Percentiles rank a stretch among this genome's conserved stretches.
Evolutionary conservation across 2,888 invertebrate species (phyloP).

Genomic region (Dione vanillae): DNA sequence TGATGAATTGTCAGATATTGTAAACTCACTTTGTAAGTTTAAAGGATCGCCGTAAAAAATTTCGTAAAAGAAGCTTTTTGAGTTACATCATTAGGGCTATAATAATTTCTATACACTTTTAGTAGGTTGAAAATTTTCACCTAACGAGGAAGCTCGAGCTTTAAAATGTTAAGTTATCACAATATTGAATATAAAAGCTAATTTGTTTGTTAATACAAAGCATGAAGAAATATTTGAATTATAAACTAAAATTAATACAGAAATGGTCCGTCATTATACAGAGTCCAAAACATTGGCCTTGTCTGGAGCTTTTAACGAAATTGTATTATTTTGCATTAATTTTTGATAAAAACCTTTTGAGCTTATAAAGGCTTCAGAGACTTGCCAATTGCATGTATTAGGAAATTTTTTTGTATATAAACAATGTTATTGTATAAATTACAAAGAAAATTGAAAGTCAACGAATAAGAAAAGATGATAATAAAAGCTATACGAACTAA

Average conservation of each 20-base stretch:
- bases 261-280: constrained; percentile 57
- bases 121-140: constrained; percentile 47
- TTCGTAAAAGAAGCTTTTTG: constrained; percentile 49
- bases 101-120: constrained; percentile 55
- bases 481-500: too few relatives aligned
- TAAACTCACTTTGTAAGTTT: constrained; percentile 67
- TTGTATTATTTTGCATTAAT: constrained; percentile 83
- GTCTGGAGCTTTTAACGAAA: constrained; percentile 73
- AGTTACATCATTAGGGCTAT: constrained; percentile 60
- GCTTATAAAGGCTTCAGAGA: constrained; percentile 53
- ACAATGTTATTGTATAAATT: not conserved
- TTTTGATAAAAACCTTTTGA: constrained; percentile 75
- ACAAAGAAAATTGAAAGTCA: too few relatives aligned
- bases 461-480: too few relatives aligned
- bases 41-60: constrained; percentile 67
- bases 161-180: constrained; percentile 5
- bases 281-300: constrained; percentile 69
- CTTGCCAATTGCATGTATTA: constrained; percentile 50
- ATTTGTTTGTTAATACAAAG: constrained; percentile 77
- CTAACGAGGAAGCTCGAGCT: constrained; percentile 43
- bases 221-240: constrained; percentile 67
- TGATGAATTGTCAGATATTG: constrained; percentile 81
- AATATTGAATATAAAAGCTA: constrained; percentile 58
- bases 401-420: not conserved
- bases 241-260: constrained; percentile 76